Conservation (phyloP, 2,797 vertebrate genomes). For the Anas capensis region DNA sequence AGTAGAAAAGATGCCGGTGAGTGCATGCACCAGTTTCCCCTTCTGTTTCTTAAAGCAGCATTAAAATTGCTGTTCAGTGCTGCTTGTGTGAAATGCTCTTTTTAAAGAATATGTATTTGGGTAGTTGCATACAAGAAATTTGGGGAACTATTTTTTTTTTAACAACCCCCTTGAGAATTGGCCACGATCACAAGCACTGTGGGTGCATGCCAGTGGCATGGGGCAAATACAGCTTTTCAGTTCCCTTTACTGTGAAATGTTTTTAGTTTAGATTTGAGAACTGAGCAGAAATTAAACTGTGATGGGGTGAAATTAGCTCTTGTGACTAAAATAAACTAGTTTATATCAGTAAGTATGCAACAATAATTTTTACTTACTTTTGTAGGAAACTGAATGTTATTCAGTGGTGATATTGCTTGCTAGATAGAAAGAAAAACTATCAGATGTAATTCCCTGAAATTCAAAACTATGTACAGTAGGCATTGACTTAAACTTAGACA, state of each 20-base stretch:
- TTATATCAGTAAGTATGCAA: background rate
- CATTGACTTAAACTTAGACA: background rate
- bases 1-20: background rate
- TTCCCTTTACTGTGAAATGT: background rate
- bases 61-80: background rate
- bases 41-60: background rate
- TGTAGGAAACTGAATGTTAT: background rate
- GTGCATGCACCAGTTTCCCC: background rate
- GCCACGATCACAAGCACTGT: background rate
- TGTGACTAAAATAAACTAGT: fast-evolving
- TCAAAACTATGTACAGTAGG: background rate
- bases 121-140: background rate
- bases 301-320: background rate
- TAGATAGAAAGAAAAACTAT: background rate
- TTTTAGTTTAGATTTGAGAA: too few relatives aligned
- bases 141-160: background rate
- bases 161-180: background rate
- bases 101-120: too few relatives aligned
- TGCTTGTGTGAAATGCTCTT: background rate
- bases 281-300: background rate
- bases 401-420: background rate
- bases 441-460: background rate
- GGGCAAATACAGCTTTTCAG: background rate
- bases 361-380: background rate
- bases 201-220: background rate